Base-by-base conservation (phyloP, 2,113 vertebrate species). In the Odontophorus gujanensis region DNA sequence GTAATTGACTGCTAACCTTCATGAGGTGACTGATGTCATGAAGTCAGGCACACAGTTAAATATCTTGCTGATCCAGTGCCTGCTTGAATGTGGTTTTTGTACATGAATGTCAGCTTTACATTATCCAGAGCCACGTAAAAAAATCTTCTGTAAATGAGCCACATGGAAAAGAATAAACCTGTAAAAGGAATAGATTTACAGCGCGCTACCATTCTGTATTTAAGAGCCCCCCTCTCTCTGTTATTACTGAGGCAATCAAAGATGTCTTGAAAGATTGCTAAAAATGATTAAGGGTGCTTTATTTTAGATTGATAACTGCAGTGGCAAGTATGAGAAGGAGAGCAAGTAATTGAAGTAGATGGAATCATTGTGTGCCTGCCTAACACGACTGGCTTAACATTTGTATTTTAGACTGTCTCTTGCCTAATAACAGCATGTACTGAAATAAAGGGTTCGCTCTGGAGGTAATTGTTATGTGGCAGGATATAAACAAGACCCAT, bases 391-490 rank as follows among this genome's bases (percentile, higher is more conserved):
- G 82, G 76, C 78, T 97, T 93, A 96, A 93, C 88, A 96, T 97
- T 97, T 96, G 95, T 96, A 96, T 97, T 97, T 98, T 96, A 96
- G 87, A 82, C 96, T 91, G 81, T 96, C 62, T 94, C 78, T 92
- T 96, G 87, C 93, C 95, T 97, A 97, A 97, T 97, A 98, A 97
- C 88, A 96, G 48, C 89, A 78, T 92, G 96, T 94, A 97, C 93
- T 97, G 96, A 97, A 97, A 98, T 97, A 97, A 98, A 97, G 89
- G 73, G 81, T 95, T 97, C 81, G 21, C 97, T 98, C 97, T 96
- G 84, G 91, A 97, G 95, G 95, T 97, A 98, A 98, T 97, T 98
- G 97, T 98, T 98, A 97, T 97, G 96, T 97, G 97, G 95, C 95
- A 47, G 95, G 96, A 97, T 97, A 97, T 97, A 97, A 98, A 97